phyloP scores from a whole-genome alignment of 2,888 invertebrate species.

The Melolontha melolontha region DNA sequence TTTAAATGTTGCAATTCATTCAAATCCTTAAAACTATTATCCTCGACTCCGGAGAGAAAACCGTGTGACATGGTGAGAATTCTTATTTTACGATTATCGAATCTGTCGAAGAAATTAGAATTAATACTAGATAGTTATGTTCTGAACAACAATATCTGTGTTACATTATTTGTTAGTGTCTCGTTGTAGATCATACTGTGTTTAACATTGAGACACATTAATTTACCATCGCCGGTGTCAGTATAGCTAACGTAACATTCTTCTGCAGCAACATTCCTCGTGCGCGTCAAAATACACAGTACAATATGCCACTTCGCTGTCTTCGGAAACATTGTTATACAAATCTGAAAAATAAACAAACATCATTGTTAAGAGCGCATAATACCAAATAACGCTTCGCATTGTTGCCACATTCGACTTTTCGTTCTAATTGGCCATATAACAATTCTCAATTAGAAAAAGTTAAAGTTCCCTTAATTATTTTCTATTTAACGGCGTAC shows the following conservation, averaged over 20 bases:
- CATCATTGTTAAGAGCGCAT: no score
- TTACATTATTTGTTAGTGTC: constrained; percentile 9
- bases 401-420: no score
- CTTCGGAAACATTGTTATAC: no score
- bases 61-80: constrained; percentile 3
- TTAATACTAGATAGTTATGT: constrained; percentile 10
- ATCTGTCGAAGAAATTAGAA: constrained; percentile 18
- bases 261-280: neutral
- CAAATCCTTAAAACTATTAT: constrained; percentile 9
- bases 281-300: no score
- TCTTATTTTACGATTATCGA: constrained; percentile 7
- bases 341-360: no score
- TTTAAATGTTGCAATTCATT: constrained; percentile 15
- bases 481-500: no score
- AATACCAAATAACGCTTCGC: no score
- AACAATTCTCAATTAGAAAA: no score
- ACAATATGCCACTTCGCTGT: no score
- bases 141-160: constrained; percentile 6
- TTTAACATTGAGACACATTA: constrained; percentile 23
- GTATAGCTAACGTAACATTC: neutral
- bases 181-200: neutral
- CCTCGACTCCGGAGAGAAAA: constrained; percentile 4
- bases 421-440: no score
- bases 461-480: no score
- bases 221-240: neutral